Percentiles rank a stretch among this genome's conserved stretches.
phyloP scores from a whole-genome alignment of 2,113 vertebrate genomes.

The Nothocercus julius region DNA sequence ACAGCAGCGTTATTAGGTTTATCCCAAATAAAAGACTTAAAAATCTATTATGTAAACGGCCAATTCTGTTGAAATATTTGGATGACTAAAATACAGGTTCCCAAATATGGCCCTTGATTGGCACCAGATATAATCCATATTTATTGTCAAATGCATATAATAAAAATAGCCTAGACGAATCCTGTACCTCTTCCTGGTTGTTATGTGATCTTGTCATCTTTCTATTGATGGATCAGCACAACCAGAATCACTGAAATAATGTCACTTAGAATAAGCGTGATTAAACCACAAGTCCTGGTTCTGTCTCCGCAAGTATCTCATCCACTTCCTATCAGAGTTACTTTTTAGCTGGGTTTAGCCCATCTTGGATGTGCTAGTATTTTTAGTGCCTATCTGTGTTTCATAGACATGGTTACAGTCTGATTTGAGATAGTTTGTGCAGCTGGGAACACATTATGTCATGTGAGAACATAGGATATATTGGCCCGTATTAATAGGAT shows the following conservation, averaged over 20 bases:
- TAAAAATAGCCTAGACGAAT: not conserved
- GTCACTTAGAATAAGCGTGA: not conserved
- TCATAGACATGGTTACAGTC: not conserved
- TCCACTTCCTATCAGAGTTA: not conserved
- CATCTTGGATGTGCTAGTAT: not conserved
- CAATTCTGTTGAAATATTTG: not conserved
- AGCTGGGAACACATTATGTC: not conserved
- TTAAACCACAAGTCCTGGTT: not conserved
- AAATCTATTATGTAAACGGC: slow-evolving; percentile 37
- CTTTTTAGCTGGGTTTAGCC: not conserved
- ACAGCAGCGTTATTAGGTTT: slow-evolving; percentile 44
- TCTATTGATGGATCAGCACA: not conserved
- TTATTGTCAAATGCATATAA: not conserved
- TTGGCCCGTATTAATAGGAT: not conserved
- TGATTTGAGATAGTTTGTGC: not conserved
- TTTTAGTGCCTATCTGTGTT: not conserved
- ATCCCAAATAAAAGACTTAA: slow-evolving; percentile 17
- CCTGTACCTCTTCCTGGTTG: not conserved
- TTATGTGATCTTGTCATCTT: not conserved
- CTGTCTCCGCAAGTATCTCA: not conserved
- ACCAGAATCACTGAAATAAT: not conserved
- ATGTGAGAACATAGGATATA: not conserved
- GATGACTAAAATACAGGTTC: not conserved
- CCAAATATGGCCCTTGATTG: not conserved
- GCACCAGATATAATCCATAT: not conserved